A percentile compares a stretch with the other conserved stretches of the same genome.
phyloP scores from a whole-genome alignment of 2,113 vertebrate genomes.

The Cephalopholis sonnerati region DNA sequence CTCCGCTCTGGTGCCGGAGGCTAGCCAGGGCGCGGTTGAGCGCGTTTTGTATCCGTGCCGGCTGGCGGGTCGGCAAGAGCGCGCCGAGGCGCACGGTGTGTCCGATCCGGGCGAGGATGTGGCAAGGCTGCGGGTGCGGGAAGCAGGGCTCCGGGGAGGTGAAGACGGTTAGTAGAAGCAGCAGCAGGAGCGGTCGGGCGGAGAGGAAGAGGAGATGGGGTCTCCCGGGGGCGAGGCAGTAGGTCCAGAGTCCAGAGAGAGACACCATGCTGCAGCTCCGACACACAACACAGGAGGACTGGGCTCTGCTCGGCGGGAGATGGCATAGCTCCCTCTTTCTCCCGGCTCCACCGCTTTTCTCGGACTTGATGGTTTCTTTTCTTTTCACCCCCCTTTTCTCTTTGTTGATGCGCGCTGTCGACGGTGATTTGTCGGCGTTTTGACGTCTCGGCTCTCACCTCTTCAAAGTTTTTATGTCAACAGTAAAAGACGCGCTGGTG shows the following conservation, averaged over 20 bases:
- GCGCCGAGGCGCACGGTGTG: slow-evolving; percentile 89
- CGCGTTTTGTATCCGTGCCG: slow-evolving; percentile 86
- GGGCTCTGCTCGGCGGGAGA: slow-evolving; percentile 81
- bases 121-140: slow-evolving; percentile 87
- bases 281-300: slow-evolving; percentile 78
- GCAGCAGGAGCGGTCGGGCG: slow-evolving; percentile 67
- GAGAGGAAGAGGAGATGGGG: slow-evolving; percentile 64
- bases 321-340: slow-evolving; percentile 85
- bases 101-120: slow-evolving; percentile 86
- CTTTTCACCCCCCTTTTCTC: not conserved
- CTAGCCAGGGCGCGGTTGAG: slow-evolving; percentile 87
- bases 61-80: slow-evolving; percentile 86
- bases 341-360: slow-evolving; percentile 72
- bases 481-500: slow-evolving; percentile 59
- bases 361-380: slow-evolving; percentile 75
- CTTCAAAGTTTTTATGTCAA: slow-evolving; percentile 72
- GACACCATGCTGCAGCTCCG: slow-evolving; percentile 83
- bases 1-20: slow-evolving; percentile 78
- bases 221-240: slow-evolving; percentile 78
- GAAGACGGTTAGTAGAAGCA: slow-evolving; percentile 62
- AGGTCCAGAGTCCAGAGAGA: slow-evolving; percentile 80
- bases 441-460: slow-evolving; percentile 58
- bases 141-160: slow-evolving; percentile 79
- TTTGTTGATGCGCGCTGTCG: slow-evolving; percentile 45
- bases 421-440: slow-evolving; percentile 54